Conservation (phyloP, 2,888 invertebrate genomes). For the Lampropteryx suffumata region DNA sequence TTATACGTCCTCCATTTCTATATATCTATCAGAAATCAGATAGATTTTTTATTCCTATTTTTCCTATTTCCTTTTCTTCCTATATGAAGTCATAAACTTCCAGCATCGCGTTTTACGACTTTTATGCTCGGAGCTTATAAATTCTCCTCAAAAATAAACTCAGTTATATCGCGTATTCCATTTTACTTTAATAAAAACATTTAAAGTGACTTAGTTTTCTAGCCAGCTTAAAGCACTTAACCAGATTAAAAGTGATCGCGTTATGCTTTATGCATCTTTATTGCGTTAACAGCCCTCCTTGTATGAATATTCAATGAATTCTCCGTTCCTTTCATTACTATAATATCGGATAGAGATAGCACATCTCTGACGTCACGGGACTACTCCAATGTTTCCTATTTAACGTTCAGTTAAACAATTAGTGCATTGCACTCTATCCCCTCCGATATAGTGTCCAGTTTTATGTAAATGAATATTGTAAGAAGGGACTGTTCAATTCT, state of each 20-base stretch:
- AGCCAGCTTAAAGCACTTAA: neutral
- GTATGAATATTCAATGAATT: constrained; percentile 49
- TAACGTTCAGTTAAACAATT: too few relatives aligned
- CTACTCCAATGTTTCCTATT: constrained; percentile 37
- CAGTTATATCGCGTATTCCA: neutral
- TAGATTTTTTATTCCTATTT: neutral
- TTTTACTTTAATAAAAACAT: constrained; percentile 9
- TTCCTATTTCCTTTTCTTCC: neutral
- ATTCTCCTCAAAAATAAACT: neutral
- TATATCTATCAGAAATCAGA: too few relatives aligned
- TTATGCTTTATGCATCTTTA: constrained; percentile 25
- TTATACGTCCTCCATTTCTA: too few relatives aligned
- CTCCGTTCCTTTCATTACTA: constrained; percentile 40
- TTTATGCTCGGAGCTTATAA: neutral
- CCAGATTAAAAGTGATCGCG: neutral
- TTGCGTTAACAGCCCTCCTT: constrained; percentile 19
- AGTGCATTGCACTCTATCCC: constrained; percentile 19
- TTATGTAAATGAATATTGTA: constrained; percentile 1
- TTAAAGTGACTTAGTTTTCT: constrained; percentile 1
- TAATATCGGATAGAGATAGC: constrained; percentile 40
- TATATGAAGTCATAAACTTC: constrained; percentile 21
- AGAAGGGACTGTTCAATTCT: constrained; percentile 12
- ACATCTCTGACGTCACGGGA: constrained; percentile 57
- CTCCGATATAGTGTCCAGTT: constrained; percentile 5
- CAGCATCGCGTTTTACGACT: constrained; percentile 6